These are phyloP conservation scores for Ranitomeya variabilis DNA, from an alignment of 2,113 vertebrate species.

Conservation along the genomic window DNA sequence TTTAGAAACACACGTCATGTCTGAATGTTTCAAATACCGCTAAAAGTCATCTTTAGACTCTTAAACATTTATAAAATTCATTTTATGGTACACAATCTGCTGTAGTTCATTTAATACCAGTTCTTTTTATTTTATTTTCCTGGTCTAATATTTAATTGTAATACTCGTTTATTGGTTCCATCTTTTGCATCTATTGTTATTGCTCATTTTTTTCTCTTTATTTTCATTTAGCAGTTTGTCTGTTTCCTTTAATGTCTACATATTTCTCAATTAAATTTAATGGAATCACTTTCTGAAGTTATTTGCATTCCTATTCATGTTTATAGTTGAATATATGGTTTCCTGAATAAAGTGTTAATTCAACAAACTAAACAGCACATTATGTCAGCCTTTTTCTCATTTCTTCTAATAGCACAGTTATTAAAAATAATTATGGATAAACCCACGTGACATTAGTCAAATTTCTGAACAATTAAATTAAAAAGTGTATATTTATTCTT, in stretches of 20 bases:
- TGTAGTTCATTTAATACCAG: neutral
- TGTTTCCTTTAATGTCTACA: neutral
- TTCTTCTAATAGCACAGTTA: neutral
- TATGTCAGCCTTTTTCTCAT: neutral
- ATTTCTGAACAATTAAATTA: neutral
- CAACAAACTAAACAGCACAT: neutral
- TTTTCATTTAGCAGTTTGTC: constrained; percentile 11
- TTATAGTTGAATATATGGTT: neutral
- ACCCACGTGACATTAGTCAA: neutral
- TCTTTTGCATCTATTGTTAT: neutral
- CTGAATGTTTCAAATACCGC: neutral
- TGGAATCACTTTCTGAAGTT: neutral
- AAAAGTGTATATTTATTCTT: no score
- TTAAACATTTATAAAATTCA: neutral
- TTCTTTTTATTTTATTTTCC: constrained; percentile 15
- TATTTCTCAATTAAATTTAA: constrained; percentile 3
- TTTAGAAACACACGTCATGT: neutral
- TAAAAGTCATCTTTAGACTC: neutral
- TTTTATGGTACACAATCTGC: neutral
- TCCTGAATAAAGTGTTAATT: neutral
- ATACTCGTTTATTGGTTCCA: neutral
- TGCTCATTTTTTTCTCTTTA: neutral
- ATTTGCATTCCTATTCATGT: neutral
- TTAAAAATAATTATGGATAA: neutral
- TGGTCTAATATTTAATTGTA: constrained; percentile 9